phyloP scores from a whole-genome alignment of 1,140 invertebrate genomes.

The Neotoxoptera formosana region DNA sequence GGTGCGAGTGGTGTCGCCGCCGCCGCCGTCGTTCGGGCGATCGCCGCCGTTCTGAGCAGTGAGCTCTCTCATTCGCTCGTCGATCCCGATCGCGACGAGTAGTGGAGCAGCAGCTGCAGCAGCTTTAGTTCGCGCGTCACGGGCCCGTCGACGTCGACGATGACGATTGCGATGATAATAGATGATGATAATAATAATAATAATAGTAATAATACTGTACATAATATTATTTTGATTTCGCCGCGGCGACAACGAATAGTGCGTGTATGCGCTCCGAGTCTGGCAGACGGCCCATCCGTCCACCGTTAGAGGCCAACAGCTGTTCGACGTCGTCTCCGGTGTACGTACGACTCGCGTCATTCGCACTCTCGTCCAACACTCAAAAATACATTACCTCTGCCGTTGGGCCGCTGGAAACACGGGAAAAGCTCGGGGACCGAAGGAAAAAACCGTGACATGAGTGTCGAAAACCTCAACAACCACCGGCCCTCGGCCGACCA shows the following conservation, averaged over 20 bases:
- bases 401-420: not conserved
- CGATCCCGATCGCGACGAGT: not conserved
- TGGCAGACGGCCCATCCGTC: not conserved
- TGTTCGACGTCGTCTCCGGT: not conserved
- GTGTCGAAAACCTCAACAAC: constrained; percentile 2
- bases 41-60: too few species aligned
- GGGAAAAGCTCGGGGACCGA: too few species aligned
- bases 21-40: too few species aligned
- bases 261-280: not conserved
- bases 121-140: not conserved
- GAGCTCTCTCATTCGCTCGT: not conserved
- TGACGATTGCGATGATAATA: not conserved
- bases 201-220: not conserved
- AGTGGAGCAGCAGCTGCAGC: too few species aligned
- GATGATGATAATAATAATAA: not conserved
- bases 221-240: not conserved
- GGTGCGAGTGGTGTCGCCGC: too few species aligned
- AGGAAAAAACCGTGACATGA: not conserved
- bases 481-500: not conserved
- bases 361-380: not conserved
- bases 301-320: not conserved
- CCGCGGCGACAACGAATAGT: not conserved
- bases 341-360: not conserved
- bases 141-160: not conserved
- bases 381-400: too few species aligned